Evolutionary conservation across 2,797 vertebrate genomes (phyloP).

Genomic region (Lepilemur septentrionalis): DNA sequence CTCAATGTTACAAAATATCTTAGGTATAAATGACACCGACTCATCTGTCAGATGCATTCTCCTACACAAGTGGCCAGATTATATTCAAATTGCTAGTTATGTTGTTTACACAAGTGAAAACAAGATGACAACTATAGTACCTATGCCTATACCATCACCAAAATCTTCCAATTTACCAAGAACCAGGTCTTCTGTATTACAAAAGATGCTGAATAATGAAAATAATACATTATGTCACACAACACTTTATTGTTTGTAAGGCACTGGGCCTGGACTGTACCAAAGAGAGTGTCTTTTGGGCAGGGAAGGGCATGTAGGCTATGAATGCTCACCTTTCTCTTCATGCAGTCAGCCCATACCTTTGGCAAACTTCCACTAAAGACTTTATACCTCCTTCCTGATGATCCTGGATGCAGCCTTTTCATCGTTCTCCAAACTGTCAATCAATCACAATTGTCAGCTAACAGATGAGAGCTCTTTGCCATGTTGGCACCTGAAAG

Average conservation of each 20-base stretch:
- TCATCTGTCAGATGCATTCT: not conserved
- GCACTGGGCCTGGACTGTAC: not conserved
- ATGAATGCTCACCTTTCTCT: not conserved
- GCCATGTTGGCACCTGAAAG: not conserved
- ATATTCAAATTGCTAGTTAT: not conserved
- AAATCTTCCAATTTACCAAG: not conserved
- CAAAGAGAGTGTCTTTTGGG: not conserved
- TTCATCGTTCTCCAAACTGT: not conserved
- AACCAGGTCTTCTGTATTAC: not conserved
- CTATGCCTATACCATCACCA: not conserved
- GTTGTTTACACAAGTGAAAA: not conserved
- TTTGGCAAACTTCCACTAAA: not conserved
- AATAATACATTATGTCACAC: not conserved
- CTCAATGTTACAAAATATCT: not conserved
- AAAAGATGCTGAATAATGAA: not conserved
- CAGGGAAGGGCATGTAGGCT: not conserved
- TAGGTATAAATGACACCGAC: not conserved
- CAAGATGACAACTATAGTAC: not conserved
- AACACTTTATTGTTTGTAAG: not conserved
- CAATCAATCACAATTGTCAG: not conserved
- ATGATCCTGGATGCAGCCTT: not conserved
- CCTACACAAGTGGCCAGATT: not conserved
- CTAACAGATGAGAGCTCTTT: not conserved
- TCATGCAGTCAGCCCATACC: not conserved
- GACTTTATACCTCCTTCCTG: not conserved